Conservation (phyloP, 2,797 vertebrate genomes). For the Hypotaenidia okinawae region DNA sequence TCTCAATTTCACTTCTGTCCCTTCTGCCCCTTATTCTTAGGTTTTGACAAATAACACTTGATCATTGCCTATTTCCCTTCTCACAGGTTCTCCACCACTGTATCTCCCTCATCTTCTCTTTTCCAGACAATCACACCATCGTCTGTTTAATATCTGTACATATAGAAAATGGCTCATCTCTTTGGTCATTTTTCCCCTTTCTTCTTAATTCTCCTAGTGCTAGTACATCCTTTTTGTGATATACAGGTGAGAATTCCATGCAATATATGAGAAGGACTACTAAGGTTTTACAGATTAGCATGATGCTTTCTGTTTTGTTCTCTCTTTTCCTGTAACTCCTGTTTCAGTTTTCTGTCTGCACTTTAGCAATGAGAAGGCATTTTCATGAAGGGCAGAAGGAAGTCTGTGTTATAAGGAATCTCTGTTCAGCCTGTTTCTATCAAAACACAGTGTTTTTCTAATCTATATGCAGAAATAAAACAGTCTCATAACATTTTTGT, state of each 20-base stretch:
- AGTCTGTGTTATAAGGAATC: not conserved
- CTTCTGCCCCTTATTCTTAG: not conserved
- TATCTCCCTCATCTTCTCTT: not conserved
- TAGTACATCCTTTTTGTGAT: not conserved
- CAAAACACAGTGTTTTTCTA: not conserved
- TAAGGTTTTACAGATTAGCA: not conserved
- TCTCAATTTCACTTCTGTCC: not conserved
- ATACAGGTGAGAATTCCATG: not conserved
- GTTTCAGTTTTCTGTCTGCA: not conserved
- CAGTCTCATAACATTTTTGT: not conserved
- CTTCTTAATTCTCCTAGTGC: not conserved
- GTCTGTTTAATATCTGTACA: not conserved
- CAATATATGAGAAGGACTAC: not conserved
- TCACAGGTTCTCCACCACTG: not conserved
- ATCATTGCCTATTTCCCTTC: not conserved
- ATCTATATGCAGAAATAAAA: not conserved
- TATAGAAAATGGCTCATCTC: not conserved
- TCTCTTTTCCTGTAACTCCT: not conserved
- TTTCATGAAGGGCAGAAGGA: not conserved
- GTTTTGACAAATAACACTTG: not conserved
- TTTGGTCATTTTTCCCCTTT: not conserved
- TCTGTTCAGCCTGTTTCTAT: not conserved
- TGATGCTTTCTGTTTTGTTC: not conserved
- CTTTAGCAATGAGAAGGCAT: not conserved
- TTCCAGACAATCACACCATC: not conserved